Evolutionary conservation across 2,797 vertebrate genomes (phyloP), one percentile per base, ranked within the genome.

Genomic region (Dipus sagitta): DNA sequence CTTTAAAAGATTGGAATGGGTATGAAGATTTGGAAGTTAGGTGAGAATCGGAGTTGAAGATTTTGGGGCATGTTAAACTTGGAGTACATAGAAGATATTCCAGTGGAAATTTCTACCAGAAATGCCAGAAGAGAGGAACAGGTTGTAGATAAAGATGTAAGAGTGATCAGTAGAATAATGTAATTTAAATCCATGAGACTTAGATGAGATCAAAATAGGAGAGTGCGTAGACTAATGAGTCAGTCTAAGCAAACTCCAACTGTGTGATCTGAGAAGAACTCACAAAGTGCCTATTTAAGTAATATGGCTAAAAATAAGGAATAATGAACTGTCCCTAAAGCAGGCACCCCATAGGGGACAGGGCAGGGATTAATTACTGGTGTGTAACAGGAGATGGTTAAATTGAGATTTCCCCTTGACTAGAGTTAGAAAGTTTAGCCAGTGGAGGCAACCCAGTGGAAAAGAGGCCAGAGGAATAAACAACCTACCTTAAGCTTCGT

Each of bases 101-200:
- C 62, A 62, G 47, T 77, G 21, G 34, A 94, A 95, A 93, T 79
- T 77, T 90, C 58, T 90, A 83, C 68, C 47, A n/a, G 70, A 1
- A 86, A 83, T 79, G 9, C 30, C 72, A 84, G 83, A 38, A 28
- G 12, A 89, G n/a, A 91, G 8, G 64, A 42, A 21, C 62, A 83
- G 76, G 68, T 1, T 70, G 60, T 77, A 32, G 38, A 65, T 21
- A 79, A 71, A 84, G 89, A 84, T 71, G 24, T 38, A 89, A 83
- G 20, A 32, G 34, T 79, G 20, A 75, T 87, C 54, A n/a, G 62
- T 68, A 28, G 62, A 94, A 94, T 74, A 15, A 64, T 12, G 13
- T 64, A 77, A 68, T 84, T 80, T 64, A 91, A 91, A 94, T 80
- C 23, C 88, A 32, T 17, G 26, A 93, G 67, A 23, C 77, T 47